A percentile compares a stretch with the other conserved stretches of the same genome.
Conservation (phyloP, 2,113 vertebrate genomes). For the Erpornis zantholeuca region DNA sequence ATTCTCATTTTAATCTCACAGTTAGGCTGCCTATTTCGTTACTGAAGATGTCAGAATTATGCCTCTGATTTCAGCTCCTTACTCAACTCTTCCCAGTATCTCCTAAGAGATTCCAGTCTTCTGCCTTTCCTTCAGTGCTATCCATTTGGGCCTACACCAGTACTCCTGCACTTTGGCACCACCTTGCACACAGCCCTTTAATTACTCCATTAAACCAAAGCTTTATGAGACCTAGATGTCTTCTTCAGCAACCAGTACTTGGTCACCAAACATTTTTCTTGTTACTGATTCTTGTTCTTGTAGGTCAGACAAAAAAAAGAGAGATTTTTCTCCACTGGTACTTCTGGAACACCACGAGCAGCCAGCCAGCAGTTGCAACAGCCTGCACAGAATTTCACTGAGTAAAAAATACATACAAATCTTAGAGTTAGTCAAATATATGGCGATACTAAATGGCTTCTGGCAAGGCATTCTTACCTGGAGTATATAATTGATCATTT, state of each 20-base stretch:
- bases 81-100: background rate
- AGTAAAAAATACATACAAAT: background rate
- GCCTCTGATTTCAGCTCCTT: background rate
- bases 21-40: background rate
- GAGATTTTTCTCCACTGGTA: background rate
- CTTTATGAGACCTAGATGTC: background rate
- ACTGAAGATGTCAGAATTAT: background rate
- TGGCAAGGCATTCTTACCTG: background rate
- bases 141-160: background rate
- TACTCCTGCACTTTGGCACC: background rate
- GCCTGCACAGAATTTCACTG: background rate
- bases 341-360: background rate
- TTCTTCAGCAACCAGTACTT: fast-evolving
- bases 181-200: background rate
- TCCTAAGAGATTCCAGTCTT: background rate
- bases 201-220: background rate
- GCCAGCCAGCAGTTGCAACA: background rate
- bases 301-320: background rate
- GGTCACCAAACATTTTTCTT: background rate
- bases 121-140: fast-evolving
- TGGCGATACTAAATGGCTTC: background rate
- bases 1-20: background rate
- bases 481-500: background rate
- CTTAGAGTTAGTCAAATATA: background rate
- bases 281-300: background rate